Evolutionary conservation across 2,888 invertebrate species (phyloP), one percentile per base, ranked within the genome.

Genomic region (Pteria penguin): DNA sequence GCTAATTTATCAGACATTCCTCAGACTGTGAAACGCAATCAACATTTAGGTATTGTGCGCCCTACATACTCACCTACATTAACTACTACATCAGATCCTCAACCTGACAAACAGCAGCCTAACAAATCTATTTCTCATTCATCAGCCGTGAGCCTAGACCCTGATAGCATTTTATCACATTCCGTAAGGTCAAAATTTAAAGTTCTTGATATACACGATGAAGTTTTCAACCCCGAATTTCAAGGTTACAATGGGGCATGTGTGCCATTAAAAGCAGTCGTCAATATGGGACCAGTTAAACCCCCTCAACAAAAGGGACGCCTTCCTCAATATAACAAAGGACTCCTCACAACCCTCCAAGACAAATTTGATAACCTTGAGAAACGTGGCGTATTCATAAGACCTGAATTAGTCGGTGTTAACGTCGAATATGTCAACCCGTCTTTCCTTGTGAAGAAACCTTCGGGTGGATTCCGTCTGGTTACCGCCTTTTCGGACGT

Each of bases 341-440:
- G 78, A n/a, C 73, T 78, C 27, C 67, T 79, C 4, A 68, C 57
- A 18, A 73, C 75, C 31, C 73, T 84, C 0, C 82, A 83, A 65
- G 24, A 75, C 11, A 79, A 75, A 14, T 83, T 79, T 67, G 75
- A 82, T 66, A 79, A 81, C 1, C 67, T 82, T 8, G 84, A 86
- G 67, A 3, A n/a, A 0, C 18, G 75, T 69, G 82, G 84, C 22
- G 83, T 84, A 0, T 27, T 54, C 80, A 3, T 73, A 74, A 36
- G 73, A 62, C 11, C 57, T 26, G 86, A 86, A 54, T 76, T 79
- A 60, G 60, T 80, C 18, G 79, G 67, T 74, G 8, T 27, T 32
- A 83, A 62, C 5, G 79, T 79, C n/a, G 84, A 86, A 36, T 86
- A 86, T 36, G 36, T 86, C 24, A 84, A 85, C 58, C 85, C 84